phyloP scores from a whole-genome alignment of 2,113 vertebrate genomes.

The Pantherophis guttatus region DNA sequence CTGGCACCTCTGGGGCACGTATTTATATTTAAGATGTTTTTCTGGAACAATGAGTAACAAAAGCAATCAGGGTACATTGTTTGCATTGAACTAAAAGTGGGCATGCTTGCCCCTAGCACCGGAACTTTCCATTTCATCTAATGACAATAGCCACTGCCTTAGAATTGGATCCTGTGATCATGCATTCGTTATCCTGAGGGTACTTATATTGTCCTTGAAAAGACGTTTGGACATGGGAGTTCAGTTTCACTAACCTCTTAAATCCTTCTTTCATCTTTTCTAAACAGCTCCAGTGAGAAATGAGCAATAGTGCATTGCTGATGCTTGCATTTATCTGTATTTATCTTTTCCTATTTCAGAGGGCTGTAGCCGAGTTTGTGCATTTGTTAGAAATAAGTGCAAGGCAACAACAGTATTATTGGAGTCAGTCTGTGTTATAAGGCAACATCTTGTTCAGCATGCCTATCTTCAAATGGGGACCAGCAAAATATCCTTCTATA shows the following conservation, averaged over 20 bases:
- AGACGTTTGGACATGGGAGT: neutral
- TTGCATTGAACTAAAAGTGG: neutral
- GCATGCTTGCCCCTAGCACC: neutral
- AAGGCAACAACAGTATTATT: neutral
- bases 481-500: neutral
- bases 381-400: neutral
- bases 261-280: neutral
- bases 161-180: neutral
- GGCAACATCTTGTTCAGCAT: neutral
- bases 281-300: neutral
- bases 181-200: neutral
- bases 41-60: neutral
- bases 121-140: neutral
- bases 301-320: neutral
- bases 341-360: neutral
- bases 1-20: neutral
- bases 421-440: neutral
- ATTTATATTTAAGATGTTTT: neutral
- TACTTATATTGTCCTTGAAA: neutral
- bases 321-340: neutral
- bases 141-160: neutral
- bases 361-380: neutral
- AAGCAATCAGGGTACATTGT: neutral
- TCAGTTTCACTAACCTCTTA: neutral
- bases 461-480: neutral